Percentiles rank a stretch among this genome's conserved stretches.
These are phyloP conservation scores for cattle (Bos taurus) DNA, from an alignment of 2,113 vertebrate species.

Conservation along the genomic window ARS-UCD2.0 NC_037357.1:11955001-11955500, in stretches of 20 bases:
- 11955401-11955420: not conserved
- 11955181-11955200: not conserved
- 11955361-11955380: not conserved
- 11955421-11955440: not conserved
- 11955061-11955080: not conserved
- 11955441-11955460: not conserved
- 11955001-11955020: not conserved
- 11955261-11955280: not conserved
- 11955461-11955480: not conserved
- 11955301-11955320: not conserved
- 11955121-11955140: not conserved
- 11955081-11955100: not conserved
- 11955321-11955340: not conserved
- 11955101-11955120: not conserved
- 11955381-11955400: not conserved
- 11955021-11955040: not conserved
- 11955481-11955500: too few species aligned
- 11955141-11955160: not conserved
- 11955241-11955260: not conserved
- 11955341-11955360: not conserved
- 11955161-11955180: not conserved
- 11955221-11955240: not conserved
- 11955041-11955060: not conserved
- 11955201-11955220: not conserved
- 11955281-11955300: not conserved